A percentile compares a stretch with the other conserved stretches of the same genome.
phyloP scores from a whole-genome alignment of 2,888 invertebrate genomes.

The Teinopalpus imperialis region DNA sequence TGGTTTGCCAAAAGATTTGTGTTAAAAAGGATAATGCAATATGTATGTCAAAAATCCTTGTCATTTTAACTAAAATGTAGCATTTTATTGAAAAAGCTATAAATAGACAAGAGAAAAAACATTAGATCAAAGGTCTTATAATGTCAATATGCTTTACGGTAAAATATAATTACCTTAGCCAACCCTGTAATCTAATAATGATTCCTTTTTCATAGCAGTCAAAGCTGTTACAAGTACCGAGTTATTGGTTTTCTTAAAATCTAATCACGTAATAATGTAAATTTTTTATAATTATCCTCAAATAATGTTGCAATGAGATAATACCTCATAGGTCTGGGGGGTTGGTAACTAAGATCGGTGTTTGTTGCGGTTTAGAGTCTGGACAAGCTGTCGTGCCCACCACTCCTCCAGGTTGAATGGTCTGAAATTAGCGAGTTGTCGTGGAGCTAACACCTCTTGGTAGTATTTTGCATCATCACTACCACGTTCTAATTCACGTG shows the following conservation, averaged over 20 bases:
- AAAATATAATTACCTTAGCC: too few relatives aligned
- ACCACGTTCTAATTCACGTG: constrained; percentile 79
- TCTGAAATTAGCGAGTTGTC: constrained; percentile 85
- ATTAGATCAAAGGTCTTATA: too few relatives aligned
- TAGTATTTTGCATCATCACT: constrained; percentile 82
- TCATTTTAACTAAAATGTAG: too few relatives aligned
- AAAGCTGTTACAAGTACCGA: neutral
- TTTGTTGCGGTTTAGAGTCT: constrained; percentile 83
- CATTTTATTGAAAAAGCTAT: too few relatives aligned
- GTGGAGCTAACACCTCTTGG: constrained; percentile 83
- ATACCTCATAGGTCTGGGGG: constrained; percentile 28
- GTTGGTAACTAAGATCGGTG: constrained; percentile 64
- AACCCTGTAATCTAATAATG: neutral
- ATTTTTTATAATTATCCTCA: neutral
- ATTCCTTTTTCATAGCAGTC: neutral
- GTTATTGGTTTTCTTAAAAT: constrained; percentile 6
- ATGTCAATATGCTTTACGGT: too few relatives aligned
- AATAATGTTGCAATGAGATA: constrained; percentile 39
- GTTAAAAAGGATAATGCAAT: too few relatives aligned
- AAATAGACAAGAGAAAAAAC: too few relatives aligned
- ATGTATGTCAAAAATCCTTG: too few relatives aligned
- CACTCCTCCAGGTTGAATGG: constrained; percentile 90
- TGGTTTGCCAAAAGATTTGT: too few relatives aligned
- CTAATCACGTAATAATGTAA: neutral
- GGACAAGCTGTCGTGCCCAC: constrained; percentile 87